Conservation (phyloP, 1,140 invertebrate species). For the Drosophila sp. region DNA sequence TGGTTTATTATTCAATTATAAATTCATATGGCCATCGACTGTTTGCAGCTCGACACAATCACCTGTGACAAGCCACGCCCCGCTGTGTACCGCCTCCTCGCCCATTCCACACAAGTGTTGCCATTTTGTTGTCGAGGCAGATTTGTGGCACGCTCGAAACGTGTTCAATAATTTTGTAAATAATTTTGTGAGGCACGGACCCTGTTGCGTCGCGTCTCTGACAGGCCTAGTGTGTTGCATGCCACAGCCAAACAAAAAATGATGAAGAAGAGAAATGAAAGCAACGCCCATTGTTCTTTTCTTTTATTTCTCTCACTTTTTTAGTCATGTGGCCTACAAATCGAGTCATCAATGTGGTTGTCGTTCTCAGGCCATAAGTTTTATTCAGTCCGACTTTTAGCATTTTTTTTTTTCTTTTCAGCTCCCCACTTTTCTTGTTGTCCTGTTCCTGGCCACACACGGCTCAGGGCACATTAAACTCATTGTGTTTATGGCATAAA, state of each 20-base stretch:
- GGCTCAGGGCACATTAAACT: slow-evolving; percentile 72
- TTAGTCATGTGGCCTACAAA: slow-evolving; percentile 67
- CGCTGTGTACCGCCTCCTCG: neutral
- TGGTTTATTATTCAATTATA: slow-evolving; percentile 75
- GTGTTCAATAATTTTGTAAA: slow-evolving; percentile 83
- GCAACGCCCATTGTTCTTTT: slow-evolving; percentile 20
- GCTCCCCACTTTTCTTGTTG: slow-evolving; percentile 12
- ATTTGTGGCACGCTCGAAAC: slow-evolving; percentile 71
- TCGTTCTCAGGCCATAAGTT: slow-evolving; percentile 69
- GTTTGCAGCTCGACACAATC: neutral
- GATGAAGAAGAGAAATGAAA: slow-evolving; percentile 19
- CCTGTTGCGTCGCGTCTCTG: slow-evolving; percentile 1
- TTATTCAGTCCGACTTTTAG: slow-evolving; percentile 27
- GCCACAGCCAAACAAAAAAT: slow-evolving; percentile 44
- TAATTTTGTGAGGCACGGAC: slow-evolving; percentile 60
- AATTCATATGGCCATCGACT: slow-evolving; percentile 59
- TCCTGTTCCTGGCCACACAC: slow-evolving; percentile 28
- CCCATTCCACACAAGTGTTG: slow-evolving; percentile 3
- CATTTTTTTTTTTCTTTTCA: slow-evolving; percentile 14
- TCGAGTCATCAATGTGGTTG: slow-evolving; percentile 72
- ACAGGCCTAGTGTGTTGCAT: slow-evolving; percentile 25
- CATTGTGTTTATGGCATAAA: slow-evolving; percentile 83
- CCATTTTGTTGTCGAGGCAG: slow-evolving; percentile 51
- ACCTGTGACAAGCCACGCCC: slow-evolving; percentile 24
- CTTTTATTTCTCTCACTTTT: slow-evolving; percentile 25